Base-by-base conservation (phyloP, 2,888 invertebrate species). In the Machimus rusticus region DNA sequence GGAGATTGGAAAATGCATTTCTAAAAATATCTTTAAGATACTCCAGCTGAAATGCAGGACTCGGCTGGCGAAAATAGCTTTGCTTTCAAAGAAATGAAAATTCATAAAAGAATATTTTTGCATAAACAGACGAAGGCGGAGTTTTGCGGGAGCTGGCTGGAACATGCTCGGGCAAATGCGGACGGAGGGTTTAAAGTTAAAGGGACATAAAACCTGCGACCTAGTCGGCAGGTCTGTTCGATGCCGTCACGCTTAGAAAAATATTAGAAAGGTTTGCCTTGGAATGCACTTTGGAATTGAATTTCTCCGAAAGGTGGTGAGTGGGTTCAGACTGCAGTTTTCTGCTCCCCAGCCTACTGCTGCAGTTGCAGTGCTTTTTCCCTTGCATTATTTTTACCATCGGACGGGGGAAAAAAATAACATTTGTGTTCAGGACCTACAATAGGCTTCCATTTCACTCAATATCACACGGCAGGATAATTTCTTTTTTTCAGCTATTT, bases 61-160 rank as follows among this genome's bases (percentile, higher is more conserved):
- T 66, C 23, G 66, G 66, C 66, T 28, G 28, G 81, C 6, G 31
- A 34, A 81, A 81, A 81, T 31, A 81, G 55, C 66, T 82, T 82
- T 82, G 66, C 57, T 82, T 57, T 51, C 55, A 82, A 34, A 82
- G 82, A 57, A 34, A 51, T n/a, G 51, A 34, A 82, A 82, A 82
- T 82, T 55, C 66, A 82, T 82, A 82, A 82, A 82, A 37, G 82
- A 82, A 82, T 82, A 82, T 57, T 82, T 82, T 82, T 82, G 82
- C 82, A 82, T 82, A 82, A 82, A 57, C 37, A 37, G 82, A 57
- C 76, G 76, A 34, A 66, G 66, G 43, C 43, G 43, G 19, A 51
- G 51, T 66, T 66, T 12, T 66, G 66, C 66, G 66, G 66, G 66
- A 66, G 28, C 28, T 55, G 51, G 51, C 51, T 51, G 19, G 19